Evolutionary conservation across 2,113 vertebrate species (phyloP).

Genomic region (Lampris megalopsis): DNA sequence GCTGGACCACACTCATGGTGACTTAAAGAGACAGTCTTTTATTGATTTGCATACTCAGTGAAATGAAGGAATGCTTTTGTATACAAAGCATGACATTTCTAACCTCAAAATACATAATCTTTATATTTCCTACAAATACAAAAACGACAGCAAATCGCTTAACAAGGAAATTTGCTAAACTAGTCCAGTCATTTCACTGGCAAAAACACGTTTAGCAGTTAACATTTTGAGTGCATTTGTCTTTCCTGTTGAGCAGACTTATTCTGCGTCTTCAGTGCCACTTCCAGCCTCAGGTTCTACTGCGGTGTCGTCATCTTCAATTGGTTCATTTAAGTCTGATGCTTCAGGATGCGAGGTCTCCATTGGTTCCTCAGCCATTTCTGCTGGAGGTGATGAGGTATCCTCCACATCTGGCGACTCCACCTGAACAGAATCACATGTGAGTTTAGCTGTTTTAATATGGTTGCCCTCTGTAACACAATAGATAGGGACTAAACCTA

Average conservation of each 20-base stretch:
- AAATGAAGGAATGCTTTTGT: constrained; percentile 26
- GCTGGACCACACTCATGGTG: too few species aligned
- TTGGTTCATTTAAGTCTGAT: constrained; percentile 32
- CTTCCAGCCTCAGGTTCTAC: constrained; percentile 9
- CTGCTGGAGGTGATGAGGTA: constrained; percentile 26
- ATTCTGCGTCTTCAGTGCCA: constrained; percentile 53
- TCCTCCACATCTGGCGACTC: constrained; percentile 39
- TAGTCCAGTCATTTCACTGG: background rate
- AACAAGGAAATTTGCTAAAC: constrained; percentile 4
- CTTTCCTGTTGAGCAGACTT: background rate
- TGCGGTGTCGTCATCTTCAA: constrained; percentile 46
- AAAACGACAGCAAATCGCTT: constrained; percentile 24
- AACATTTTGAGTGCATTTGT: constrained; percentile 7
- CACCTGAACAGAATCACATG: constrained; percentile 51
- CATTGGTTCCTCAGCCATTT: constrained; percentile 72
- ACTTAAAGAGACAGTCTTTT: background rate
- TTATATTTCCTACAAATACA: constrained; percentile 47
- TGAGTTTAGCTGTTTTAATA: background rate
- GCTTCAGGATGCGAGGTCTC: constrained; percentile 52
- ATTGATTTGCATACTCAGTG: constrained; percentile 54
- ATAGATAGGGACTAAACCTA: background rate
- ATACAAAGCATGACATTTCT: background rate
- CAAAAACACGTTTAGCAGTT: constrained; percentile 6
- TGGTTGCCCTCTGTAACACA: background rate
- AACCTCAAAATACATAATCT: background rate